Conservation (phyloP, 2,888 invertebrate species). For the Drosophila lacicola region DNA sequence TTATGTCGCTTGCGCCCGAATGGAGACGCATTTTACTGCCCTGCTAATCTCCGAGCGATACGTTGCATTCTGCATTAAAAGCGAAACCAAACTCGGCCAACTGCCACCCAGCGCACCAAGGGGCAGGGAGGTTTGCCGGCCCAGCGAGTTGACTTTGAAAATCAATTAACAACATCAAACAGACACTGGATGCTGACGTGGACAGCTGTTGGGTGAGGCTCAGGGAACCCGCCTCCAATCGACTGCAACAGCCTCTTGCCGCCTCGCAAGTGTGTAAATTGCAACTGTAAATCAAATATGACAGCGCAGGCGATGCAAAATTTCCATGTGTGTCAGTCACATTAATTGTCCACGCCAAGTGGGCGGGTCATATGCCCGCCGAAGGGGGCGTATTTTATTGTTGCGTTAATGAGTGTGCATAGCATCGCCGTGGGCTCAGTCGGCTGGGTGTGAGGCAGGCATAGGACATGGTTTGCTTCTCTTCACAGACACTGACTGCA, state of each 20-base stretch:
- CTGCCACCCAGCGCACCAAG: neutral
- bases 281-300: slow-evolving; percentile 82
- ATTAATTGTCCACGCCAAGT: slow-evolving; percentile 72
- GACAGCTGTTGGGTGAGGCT: slow-evolving; percentile 71
- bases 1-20: slow-evolving; percentile 79
- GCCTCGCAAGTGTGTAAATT: slow-evolving; percentile 74
- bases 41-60: slow-evolving; percentile 73
- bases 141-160: slow-evolving; percentile 83
- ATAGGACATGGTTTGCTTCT: slow-evolving; percentile 6
- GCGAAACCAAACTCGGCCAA: slow-evolving; percentile 58
- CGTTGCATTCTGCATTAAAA: slow-evolving; percentile 47
- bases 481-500: slow-evolving; percentile 39
- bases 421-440: slow-evolving; percentile 36
- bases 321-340: slow-evolving; percentile 80
- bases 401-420: slow-evolving; percentile 79
- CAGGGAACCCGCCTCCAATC: slow-evolving; percentile 21
- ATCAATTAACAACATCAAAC: slow-evolving; percentile 85
- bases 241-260: slow-evolving; percentile 1
- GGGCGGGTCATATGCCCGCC: slow-evolving; percentile 20
- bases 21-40: slow-evolving; percentile 76
- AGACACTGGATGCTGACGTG: slow-evolving; percentile 74
- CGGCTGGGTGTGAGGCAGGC: slow-evolving; percentile 1
- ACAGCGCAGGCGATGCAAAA: slow-evolving; percentile 75
- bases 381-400: slow-evolving; percentile 63
- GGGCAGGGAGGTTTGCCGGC: slow-evolving; percentile 29